These are phyloP conservation scores for Lasioglossum marginatum DNA, from an alignment of 2,888 invertebrate genomes.

Conservation along the genomic window DNA sequence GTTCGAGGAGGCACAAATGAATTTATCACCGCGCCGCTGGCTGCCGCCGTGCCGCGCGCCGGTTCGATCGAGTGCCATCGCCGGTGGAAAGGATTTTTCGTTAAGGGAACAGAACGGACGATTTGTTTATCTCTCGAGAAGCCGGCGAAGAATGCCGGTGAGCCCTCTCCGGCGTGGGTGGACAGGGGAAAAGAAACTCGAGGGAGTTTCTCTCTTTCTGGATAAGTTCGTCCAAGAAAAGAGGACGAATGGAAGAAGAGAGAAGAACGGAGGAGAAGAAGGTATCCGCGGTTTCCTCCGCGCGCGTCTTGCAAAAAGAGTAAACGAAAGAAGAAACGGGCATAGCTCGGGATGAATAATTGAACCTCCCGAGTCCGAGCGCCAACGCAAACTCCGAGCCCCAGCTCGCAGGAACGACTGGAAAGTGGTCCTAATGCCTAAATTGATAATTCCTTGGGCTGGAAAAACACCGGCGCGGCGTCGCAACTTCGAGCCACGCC, in stretches of 20 bases:
- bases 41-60: not conserved
- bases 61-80: constrained; percentile 33
- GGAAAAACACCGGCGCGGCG: constrained; percentile 46
- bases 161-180: not conserved
- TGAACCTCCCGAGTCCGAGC: constrained; percentile 72
- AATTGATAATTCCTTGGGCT: constrained; percentile 70
- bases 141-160: constrained; percentile 26
- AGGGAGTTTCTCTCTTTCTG: constrained; percentile 58
- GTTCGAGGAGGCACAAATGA: constrained; percentile 19
- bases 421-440: constrained; percentile 72
- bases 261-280: not conserved
- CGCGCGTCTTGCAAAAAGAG: constrained; percentile 62
- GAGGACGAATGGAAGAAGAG: not conserved
- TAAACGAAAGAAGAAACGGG: constrained; percentile 62
- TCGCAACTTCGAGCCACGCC: constrained; percentile 28
- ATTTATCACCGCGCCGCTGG: constrained; percentile 26
- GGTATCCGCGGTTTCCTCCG: constrained; percentile 64
- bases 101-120: constrained; percentile 51
- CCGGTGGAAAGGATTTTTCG: constrained; percentile 44
- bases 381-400: constrained; percentile 69
- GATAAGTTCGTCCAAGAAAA: constrained; percentile 21
- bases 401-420: constrained; percentile 46
- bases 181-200: constrained; percentile 22
- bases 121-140: constrained; percentile 67
- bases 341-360: constrained; percentile 74